A percentile compares a stretch with the other conserved stretches of the same genome.
Evolutionary conservation across 2,113 vertebrate species (phyloP).

Genomic region (Gadus chalcogrammus): DNA sequence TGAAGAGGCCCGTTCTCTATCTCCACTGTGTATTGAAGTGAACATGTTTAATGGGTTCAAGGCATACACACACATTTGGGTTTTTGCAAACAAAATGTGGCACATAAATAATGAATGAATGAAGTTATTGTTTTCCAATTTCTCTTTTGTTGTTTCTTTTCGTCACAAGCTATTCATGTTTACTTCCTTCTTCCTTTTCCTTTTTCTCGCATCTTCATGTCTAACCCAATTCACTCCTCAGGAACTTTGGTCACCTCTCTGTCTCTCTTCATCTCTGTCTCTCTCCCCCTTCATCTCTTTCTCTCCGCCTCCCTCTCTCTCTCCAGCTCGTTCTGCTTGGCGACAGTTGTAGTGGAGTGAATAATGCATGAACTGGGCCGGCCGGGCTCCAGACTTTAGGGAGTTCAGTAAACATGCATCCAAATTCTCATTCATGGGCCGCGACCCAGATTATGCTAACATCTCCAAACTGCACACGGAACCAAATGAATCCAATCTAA

Average conservation of each 20-base stretch:
- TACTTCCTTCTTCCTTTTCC: too few relatives aligned
- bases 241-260: background rate
- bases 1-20: too few relatives aligned
- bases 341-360: conserved; percentile 56
- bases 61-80: too few relatives aligned
- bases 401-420: conserved; percentile 60
- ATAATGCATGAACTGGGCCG: conserved; percentile 65
- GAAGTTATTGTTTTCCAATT: too few relatives aligned
- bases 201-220: too few relatives aligned
- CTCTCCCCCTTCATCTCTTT: conserved; percentile 5
- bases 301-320: background rate
- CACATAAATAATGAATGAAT: too few relatives aligned
- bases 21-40: too few relatives aligned
- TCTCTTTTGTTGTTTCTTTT: too few relatives aligned
- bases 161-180: too few relatives aligned
- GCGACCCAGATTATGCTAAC: conserved; percentile 64
- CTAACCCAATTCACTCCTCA: background rate
- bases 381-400: conserved; percentile 42
- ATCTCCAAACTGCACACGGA: conserved; percentile 44
- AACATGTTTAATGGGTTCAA: too few relatives aligned
- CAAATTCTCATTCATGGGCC: conserved; percentile 55
- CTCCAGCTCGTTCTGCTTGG: conserved; percentile 23
- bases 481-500: conserved; percentile 46
- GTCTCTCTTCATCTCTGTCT: conserved; percentile 1
- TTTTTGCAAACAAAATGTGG: too few relatives aligned